Conservation (phyloP, 2,797 vertebrate species). For the Urophycis tenuis region DNA sequence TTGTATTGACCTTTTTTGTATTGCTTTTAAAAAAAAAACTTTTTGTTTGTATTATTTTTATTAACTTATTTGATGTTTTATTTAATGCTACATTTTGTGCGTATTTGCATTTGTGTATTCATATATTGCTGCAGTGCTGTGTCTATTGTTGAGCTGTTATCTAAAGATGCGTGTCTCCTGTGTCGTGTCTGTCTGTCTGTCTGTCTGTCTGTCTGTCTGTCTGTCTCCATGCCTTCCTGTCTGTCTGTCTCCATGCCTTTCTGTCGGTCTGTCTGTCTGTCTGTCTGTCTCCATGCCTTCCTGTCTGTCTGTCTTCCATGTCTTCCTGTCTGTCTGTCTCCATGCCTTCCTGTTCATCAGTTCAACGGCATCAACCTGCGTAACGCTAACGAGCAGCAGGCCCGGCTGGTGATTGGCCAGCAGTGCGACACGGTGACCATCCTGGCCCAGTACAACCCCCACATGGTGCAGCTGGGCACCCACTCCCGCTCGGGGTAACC, state of each 20-base stretch:
- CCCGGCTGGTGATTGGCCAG: constrained; percentile 91
- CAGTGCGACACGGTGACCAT: constrained; percentile 94
- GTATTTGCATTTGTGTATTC: not conserved
- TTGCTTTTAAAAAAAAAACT: no score
- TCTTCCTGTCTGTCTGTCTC: no score
- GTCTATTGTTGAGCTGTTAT: constrained; percentile 15
- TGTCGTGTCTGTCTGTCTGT: no score
- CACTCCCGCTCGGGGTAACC: constrained; percentile 87
- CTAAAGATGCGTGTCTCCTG: no score
- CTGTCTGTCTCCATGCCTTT: no score
- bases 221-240: no score
- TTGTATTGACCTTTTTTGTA: not conserved
- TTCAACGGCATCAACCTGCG: constrained; percentile 97
- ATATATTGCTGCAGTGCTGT: not conserved
- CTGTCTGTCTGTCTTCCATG: no score
- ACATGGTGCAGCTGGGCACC: constrained; percentile 91
- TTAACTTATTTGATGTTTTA: not conserved
- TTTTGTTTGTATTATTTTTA: no score
- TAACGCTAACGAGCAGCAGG: constrained; percentile 95
- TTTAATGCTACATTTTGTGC: not conserved
- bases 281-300: no score
- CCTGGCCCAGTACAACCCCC: constrained; percentile 93
- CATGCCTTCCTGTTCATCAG: constrained; percentile 52
- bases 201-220: no score
- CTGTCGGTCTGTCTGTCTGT: no score